Percentiles rank a stretch among this genome's conserved stretches.
These are phyloP conservation scores for Mythimna lalbum DNA, from an alignment of 2,888 invertebrate genomes.

Conservation along the genomic window DNA sequence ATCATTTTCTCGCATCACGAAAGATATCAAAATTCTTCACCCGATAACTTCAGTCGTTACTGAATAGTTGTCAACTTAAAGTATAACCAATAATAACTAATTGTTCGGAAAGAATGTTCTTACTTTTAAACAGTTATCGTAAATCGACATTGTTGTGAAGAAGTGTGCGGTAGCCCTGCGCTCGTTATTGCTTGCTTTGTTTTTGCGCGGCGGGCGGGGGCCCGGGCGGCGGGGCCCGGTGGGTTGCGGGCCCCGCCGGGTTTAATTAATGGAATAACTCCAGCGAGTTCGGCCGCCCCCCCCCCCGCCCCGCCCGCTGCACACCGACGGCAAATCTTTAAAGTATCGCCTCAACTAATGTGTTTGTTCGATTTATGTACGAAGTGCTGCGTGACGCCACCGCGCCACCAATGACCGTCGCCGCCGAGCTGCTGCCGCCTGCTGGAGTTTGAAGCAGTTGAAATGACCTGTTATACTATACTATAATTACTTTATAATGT, in stretches of 20 bases:
- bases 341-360: constrained; percentile 73
- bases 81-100: constrained; percentile 57
- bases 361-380: constrained; percentile 71
- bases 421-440: neutral
- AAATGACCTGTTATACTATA: neutral
- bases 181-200: constrained; percentile 86
- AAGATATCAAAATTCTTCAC: constrained; percentile 20
- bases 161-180: constrained; percentile 69
- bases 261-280: constrained; percentile 90
- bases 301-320: constrained; percentile 60
- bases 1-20: neutral
- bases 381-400: constrained; percentile 38
- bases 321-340: constrained; percentile 72
- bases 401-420: neutral
- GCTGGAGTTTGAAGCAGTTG: neutral
- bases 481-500: neutral
- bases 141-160: constrained; percentile 59
- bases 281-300: constrained; percentile 66
- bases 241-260: constrained; percentile 71
- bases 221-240: constrained; percentile 47
- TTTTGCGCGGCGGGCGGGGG: constrained; percentile 72
- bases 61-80: constrained; percentile 53
- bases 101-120: constrained; percentile 55
- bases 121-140: constrained; percentile 57
- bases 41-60: constrained; percentile 49